Base-by-base conservation (phyloP, 1,140 invertebrate genomes). In the Dendrolimus punctatus region DNA sequence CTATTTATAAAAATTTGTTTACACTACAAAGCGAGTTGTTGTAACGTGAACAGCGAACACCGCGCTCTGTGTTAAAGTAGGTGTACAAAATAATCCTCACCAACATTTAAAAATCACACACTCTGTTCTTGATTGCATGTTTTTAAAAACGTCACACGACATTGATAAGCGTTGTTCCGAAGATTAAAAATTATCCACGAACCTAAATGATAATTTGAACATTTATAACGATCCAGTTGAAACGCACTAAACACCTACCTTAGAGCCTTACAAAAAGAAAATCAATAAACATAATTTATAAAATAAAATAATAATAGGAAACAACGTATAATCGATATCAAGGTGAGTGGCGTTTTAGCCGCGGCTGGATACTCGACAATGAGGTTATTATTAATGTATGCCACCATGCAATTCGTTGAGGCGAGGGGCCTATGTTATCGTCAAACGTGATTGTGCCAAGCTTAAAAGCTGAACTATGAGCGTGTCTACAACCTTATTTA, bases 321-420 rank as follows among this genome's bases (percentile, higher is more conserved):
- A 23, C 23, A 23, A 23, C 23, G 23, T 23, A 2, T 62, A 69
- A 71, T 73, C 65, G 70, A 73, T 65, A 70, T 67, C 66, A 73
- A 76, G 67, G 69, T 71, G 69, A 74, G 58, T 59, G 66, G 50
- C 60, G 64, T 67, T 59, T 62, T 67, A 66, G 64, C 68, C 62
- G 66, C 67, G 64, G 65, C 62, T 62, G 63, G 62, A 72, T 62
- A 68, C 56, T 46, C 51, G 43, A 62, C 61, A 68, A 53, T 62
- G 51, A 58, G 39, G 49, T 50, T 69, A 73, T 68, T 73, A 73
- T 64, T 76, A 76, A 60, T 62, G 53, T 69, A 71, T 75, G 69
- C 69, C 72, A 77, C 73, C 78, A 78, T 73, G 69, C 69, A 70
- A 73, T 54, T 66, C 58, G 67, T 57, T 60, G 67, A 62, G 55